Conservation (phyloP, 2,113 vertebrate species). For the Neoarius graeffei region DNA sequence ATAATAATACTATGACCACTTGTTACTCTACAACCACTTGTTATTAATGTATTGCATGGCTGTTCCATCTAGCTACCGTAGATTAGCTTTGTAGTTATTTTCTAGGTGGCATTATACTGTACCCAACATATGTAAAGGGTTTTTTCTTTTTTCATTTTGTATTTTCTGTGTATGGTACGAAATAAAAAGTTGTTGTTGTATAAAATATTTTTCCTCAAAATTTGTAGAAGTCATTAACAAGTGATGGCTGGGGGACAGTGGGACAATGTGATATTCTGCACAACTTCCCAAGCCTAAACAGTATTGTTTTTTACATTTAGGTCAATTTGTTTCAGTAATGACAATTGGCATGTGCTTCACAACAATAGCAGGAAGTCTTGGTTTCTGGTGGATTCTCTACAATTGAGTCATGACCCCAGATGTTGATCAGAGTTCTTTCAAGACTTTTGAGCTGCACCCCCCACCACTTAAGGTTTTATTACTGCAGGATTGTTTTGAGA, state of each 20-base stretch:
- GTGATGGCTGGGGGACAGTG: background rate
- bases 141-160: too few species aligned
- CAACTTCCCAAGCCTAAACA: slow-evolving; percentile 12
- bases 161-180: too few species aligned
- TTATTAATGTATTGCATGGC: too few species aligned
- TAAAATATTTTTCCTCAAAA: background rate
- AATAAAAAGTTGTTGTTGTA: too few species aligned
- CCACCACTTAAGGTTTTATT: slow-evolving; percentile 33
- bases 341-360: slow-evolving; percentile 38
- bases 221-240: background rate
- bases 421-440: slow-evolving; percentile 40
- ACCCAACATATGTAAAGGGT: too few species aligned
- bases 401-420: slow-evolving; percentile 44
- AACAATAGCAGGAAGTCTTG: slow-evolving; percentile 49
- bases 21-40: too few species aligned
- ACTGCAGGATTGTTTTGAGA: slow-evolving; percentile 29
- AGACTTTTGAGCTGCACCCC: slow-evolving; percentile 35
- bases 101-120: too few species aligned
- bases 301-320: slow-evolving; percentile 40
- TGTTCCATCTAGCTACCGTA: too few species aligned
- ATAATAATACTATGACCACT: background rate
- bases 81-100: too few species aligned
- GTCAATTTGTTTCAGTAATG: slow-evolving; percentile 39
- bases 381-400: slow-evolving; percentile 37
- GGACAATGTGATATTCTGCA: background rate